Percentiles rank a stretch among this genome's conserved stretches.
Conservation (phyloP, 1,140 invertebrate species). For the Solenopsis fugax region DNA sequence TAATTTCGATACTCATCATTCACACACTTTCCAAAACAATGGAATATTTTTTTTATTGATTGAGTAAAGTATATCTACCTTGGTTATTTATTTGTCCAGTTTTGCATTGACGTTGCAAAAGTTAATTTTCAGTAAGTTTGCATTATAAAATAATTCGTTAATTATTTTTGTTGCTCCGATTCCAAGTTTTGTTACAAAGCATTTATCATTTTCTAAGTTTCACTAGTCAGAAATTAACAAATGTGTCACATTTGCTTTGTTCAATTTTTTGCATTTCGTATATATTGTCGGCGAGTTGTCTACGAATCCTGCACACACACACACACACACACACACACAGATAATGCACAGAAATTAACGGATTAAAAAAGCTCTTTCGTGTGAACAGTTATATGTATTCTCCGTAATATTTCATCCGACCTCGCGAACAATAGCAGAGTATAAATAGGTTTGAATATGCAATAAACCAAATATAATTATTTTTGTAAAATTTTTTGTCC, state of each 20-base stretch:
- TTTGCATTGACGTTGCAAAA: constrained; percentile 15
- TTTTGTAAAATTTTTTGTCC: neutral
- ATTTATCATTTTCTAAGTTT: neutral
- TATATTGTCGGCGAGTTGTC: neutral
- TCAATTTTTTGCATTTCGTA: neutral
- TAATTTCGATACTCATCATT: constrained; percentile 2
- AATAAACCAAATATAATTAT: neutral
- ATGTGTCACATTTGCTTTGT: neutral
- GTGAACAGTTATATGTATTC: neutral
- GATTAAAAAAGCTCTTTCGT: neutral
- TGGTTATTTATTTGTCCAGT: neutral
- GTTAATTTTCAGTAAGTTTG: neutral
- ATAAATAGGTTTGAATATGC: neutral
- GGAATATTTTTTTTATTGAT: neutral
- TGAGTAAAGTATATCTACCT: neutral
- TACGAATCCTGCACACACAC: constrained; percentile 21
- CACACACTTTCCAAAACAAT: neutral
- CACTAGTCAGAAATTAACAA: neutral
- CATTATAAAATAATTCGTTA: neutral
- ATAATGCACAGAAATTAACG: neutral
- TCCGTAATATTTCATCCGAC: constrained; percentile 16
- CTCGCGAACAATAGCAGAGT: neutral
- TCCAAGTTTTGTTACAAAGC: neutral
- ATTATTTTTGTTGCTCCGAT: neutral
- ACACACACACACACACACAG: too few relatives aligned